Evolutionary conservation across 2,113 vertebrate species (phyloP).

Genomic region (Anarhynchus alexandrinus): DNA sequence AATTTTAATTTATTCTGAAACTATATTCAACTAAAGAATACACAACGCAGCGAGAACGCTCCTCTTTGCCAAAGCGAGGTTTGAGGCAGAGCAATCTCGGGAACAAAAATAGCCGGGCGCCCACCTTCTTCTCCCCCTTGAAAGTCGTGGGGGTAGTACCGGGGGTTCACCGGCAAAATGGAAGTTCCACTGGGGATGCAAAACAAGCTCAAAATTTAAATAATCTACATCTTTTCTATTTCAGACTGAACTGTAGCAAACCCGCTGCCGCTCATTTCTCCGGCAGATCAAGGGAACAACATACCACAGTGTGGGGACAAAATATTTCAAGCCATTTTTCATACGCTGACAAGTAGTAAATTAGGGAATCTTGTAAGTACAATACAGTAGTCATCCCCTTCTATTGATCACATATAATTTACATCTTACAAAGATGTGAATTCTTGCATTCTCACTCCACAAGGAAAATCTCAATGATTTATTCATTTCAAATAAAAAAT

Average conservation of each 20-base stretch:
- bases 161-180: not conserved
- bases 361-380: conserved; percentile 77
- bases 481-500: conserved; percentile 97
- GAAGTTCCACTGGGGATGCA: conserved; percentile 26
- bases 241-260: conserved; percentile 11
- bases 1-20: conserved; percentile 57
- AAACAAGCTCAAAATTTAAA: conserved; percentile 58
- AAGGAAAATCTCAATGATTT: conserved; percentile 97
- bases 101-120: not conserved
- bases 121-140: not conserved
- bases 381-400: conserved; percentile 77
- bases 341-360: conserved; percentile 74
- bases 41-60: not conserved
- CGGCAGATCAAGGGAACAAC: conserved; percentile 66
- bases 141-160: not conserved
- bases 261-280: not conserved
- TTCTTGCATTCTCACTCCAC: conserved; percentile 91
- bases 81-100: not conserved
- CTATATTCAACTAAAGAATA: not conserved
- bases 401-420: conserved; percentile 98
- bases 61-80: not conserved
- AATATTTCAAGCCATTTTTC: conserved; percentile 68
- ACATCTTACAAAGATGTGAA: conserved; percentile 92
- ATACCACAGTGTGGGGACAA: conserved; percentile 50
- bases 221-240: conserved; percentile 61